These are phyloP conservation scores for Adineta ricciae DNA, from an alignment of 2,888 invertebrate species.

Conservation along the genomic window DNA sequence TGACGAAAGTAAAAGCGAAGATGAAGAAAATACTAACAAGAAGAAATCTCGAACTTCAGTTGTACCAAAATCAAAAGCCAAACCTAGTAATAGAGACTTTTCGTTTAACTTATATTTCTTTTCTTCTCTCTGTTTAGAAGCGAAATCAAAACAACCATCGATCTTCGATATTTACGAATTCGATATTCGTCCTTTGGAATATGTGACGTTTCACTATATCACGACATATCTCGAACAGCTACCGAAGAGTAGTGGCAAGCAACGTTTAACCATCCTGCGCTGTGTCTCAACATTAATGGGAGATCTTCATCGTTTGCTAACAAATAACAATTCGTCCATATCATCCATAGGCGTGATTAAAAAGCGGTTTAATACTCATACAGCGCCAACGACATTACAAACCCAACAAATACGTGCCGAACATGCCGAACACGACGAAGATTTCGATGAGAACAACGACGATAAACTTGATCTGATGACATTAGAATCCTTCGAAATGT, in stretches of 20 bases:
- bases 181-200: slow-evolving; percentile 4
- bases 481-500: not conserved
- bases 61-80: not conserved
- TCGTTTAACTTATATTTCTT: not conserved
- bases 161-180: not conserved
- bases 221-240: not conserved
- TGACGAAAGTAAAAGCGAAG: not conserved
- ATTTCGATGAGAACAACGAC: not conserved
- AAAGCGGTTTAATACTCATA: not conserved
- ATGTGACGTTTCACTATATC: not conserved
- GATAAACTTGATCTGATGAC: not conserved
- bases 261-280: not conserved
- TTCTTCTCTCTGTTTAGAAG: not conserved
- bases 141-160: not conserved
- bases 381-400: not conserved
- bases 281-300: not conserved
- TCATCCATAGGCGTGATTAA: not conserved
- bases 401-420: not conserved
- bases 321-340: not conserved
- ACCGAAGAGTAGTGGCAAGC: not conserved
- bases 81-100: not conserved
- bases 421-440: not conserved
- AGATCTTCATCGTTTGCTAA: slow-evolving; percentile 1
- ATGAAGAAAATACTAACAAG: not conserved
- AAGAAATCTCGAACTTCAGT: not conserved